Percentiles rank a stretch among this genome's conserved stretches.
These are phyloP conservation scores for Crocallis elinguaria DNA, from an alignment of 2,888 invertebrate species.

Conservation along the genomic window DNA sequence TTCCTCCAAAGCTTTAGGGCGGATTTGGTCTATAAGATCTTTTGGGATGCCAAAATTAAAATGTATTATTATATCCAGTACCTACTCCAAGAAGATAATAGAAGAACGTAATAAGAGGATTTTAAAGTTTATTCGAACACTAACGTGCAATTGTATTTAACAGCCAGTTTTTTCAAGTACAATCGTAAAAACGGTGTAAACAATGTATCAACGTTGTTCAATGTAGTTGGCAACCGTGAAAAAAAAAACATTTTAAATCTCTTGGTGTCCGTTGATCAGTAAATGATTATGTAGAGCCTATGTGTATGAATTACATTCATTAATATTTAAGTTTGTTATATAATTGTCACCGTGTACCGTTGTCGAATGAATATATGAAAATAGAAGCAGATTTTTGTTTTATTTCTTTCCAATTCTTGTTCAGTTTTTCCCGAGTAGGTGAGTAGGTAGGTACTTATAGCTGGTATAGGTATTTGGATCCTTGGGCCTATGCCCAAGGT, in stretches of 20 bases:
- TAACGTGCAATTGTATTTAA: neutral
- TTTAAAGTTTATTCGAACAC: neutral
- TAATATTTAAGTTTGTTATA: constrained; percentile 81
- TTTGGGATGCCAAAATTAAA: too few species aligned
- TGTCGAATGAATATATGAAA: constrained; percentile 85
- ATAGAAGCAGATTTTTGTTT: constrained; percentile 77
- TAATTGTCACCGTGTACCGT: constrained; percentile 83
- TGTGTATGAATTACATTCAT: constrained; percentile 74
- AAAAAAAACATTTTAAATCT: constrained; percentile 46
- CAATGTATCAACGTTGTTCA: constrained; percentile 46
- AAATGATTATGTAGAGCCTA: constrained; percentile 55
- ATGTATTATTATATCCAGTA: too few species aligned
- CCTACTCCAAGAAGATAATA: too few species aligned
- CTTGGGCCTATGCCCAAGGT: too few species aligned
- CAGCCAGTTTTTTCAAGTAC: constrained; percentile 52
- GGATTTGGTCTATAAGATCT: too few species aligned
- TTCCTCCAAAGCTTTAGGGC: too few species aligned
- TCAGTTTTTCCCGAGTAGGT: too few species aligned
- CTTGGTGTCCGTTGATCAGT: constrained; percentile 62
- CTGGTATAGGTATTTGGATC: too few species aligned
- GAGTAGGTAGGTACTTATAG: too few species aligned
- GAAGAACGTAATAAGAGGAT: too few species aligned
- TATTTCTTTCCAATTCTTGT: constrained; percentile 47
- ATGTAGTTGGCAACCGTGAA: constrained; percentile 58
- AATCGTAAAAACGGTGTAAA: constrained; percentile 49